Conservation (phyloP, 2,888 invertebrate species). For the Eupithecia abbreviata region DNA sequence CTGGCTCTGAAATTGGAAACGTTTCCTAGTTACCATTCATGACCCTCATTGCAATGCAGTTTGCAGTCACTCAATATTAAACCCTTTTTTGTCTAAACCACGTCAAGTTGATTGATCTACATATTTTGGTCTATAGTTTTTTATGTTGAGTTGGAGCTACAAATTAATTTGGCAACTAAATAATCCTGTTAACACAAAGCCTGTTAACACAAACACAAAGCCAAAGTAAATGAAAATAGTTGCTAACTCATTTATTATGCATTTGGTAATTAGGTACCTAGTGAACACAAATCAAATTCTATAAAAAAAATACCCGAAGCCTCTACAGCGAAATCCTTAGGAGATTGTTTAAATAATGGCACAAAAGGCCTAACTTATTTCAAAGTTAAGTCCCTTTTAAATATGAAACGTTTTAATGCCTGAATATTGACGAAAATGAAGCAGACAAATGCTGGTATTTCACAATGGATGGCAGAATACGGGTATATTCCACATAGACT, state of each 20-base stretch:
- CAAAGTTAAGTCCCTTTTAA: background rate
- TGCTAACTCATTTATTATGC: background rate
- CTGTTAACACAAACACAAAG: no score
- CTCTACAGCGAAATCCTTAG: background rate
- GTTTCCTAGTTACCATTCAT: constrained; percentile 29
- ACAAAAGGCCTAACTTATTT: background rate
- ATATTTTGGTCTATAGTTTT: background rate
- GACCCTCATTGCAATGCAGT: constrained; percentile 15
- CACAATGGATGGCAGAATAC: constrained; percentile 15
- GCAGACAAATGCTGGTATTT: constrained; percentile 13
- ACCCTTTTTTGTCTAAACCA: background rate
- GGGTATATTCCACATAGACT: constrained; percentile 21
- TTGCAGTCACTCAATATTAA: constrained; percentile 9
- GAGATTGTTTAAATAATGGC: background rate
- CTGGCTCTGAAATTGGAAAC: constrained; percentile 25
- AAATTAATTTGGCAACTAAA: no score
- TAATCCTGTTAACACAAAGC: no score
- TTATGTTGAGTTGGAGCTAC: no score
- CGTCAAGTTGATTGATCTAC: background rate
- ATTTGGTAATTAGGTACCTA: background rate
- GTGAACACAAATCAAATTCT: no score
- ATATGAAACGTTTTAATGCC: constrained; percentile 17
- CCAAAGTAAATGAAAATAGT: background rate
- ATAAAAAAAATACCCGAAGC: background rate
- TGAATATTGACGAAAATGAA: constrained; percentile 1